Percentiles rank a stretch among this genome's conserved stretches.
Evolutionary conservation across 1,140 invertebrate genomes (phyloP).

Genomic region (Philotrypesis tridentata): DNA sequence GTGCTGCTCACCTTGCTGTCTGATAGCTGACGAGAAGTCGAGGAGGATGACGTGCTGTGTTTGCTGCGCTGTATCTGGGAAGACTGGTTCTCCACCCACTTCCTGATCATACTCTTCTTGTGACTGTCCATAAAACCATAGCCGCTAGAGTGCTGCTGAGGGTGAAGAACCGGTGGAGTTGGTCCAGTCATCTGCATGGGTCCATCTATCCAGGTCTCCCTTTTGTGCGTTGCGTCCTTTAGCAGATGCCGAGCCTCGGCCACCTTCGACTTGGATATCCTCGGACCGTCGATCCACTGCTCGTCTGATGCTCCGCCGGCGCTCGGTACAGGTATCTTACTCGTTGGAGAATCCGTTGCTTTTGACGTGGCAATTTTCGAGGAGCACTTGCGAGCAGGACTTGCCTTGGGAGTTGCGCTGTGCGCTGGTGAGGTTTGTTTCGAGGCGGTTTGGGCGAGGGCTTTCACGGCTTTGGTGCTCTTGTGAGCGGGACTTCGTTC

Average conservation of each 20-base stretch:
- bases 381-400: constrained; percentile 74
- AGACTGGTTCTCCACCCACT: constrained; percentile 94
- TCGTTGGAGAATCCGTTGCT: constrained; percentile 64
- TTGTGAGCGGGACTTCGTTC: constrained; percentile 79
- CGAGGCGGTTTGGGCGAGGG: constrained; percentile 72
- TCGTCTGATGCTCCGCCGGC: constrained; percentile 80
- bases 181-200: constrained; percentile 77
- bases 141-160: constrained; percentile 72
- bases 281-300: constrained; percentile 96
- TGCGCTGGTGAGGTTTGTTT: constrained; percentile 77
- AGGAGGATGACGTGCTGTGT: constrained; percentile 49
- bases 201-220: constrained; percentile 96
- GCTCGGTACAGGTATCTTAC: constrained; percentile 66
- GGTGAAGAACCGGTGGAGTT: constrained; percentile 67
- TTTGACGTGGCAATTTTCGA: constrained; percentile 67
- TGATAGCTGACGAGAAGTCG: neutral
- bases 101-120: constrained; percentile 93
- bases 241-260: constrained; percentile 86
- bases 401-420: constrained; percentile 75
- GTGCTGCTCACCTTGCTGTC: constrained; percentile 57
- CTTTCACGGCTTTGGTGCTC: constrained; percentile 63
- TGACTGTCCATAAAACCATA: constrained; percentile 94
- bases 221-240: constrained; percentile 85
- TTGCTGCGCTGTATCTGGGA: constrained; percentile 79
- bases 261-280: constrained; percentile 88